Evolutionary conservation across 2,113 vertebrate genomes (phyloP).

Genomic region (Otus sunia): DNA sequence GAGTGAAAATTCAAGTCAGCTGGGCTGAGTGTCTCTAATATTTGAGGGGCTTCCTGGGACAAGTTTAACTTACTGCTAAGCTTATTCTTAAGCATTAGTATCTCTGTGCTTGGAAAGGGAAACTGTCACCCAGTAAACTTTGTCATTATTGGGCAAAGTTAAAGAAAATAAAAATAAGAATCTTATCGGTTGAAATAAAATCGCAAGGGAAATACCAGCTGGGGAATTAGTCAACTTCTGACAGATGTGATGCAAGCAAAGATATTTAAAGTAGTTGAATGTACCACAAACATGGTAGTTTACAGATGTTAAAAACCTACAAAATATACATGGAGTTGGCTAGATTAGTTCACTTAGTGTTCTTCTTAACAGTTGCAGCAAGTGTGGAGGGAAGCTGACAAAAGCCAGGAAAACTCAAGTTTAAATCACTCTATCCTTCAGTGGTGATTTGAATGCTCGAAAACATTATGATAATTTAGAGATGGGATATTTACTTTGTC

Average conservation of each 20-base stretch:
- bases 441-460: background rate
- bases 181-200: background rate
- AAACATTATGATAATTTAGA: accelerated
- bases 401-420: background rate
- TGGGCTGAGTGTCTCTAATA: background rate
- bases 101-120: background rate
- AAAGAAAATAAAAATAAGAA: background rate
- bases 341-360: background rate
- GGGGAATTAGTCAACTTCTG: background rate
- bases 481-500: background rate
- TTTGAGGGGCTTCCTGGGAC: background rate
- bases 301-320: background rate
- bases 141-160: background rate
- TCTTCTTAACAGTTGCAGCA: background rate
- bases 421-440: background rate
- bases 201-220: background rate
- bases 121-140: background rate
- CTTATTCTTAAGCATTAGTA: background rate
- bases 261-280: background rate
- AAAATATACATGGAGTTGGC: background rate
- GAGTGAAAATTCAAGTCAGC: background rate
- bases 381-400: background rate
- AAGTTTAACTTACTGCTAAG: background rate
- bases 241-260: background rate
- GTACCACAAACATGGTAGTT: background rate